Conservation (phyloP, 2,113 vertebrate species). For the Myxocyprinus asiaticus region DNA sequence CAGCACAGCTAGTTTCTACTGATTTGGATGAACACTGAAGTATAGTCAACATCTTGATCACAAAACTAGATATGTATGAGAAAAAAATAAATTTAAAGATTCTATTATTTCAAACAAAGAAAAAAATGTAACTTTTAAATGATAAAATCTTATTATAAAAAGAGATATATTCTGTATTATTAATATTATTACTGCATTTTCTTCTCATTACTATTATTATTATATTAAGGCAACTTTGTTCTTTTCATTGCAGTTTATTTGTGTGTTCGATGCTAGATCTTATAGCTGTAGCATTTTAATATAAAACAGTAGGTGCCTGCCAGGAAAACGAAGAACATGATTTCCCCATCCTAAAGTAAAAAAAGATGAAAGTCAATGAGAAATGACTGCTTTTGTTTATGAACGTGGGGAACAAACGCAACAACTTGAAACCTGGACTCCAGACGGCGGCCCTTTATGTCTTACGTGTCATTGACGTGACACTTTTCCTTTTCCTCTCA, state of each 20-base stretch:
- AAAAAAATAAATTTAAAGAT: constrained; percentile 87
- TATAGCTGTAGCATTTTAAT: constrained; percentile 99
- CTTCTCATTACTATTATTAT: constrained; percentile 82
- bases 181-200: constrained; percentile 72
- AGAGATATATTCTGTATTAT: constrained; percentile 95
- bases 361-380: constrained; percentile 35
- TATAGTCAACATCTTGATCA: constrained; percentile 99
- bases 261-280: constrained; percentile 99
- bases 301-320: constrained; percentile 99
- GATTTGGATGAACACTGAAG: constrained; percentile 98
- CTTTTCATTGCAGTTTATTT: constrained; percentile 98
- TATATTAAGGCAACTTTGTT: constrained; percentile 99
- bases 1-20: constrained; percentile 99
- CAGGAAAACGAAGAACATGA: constrained; percentile 80
- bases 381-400: constrained; percentile 62
- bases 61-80: constrained; percentile 78
- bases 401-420: constrained; percentile 46
- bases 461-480: constrained; percentile 87
- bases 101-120: constrained; percentile 95
- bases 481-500: constrained; percentile 94
- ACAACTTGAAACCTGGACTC: constrained; percentile 70
- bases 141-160: constrained; percentile 89
- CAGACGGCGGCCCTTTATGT: constrained; percentile 82
- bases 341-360: constrained; percentile 92
- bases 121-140: constrained; percentile 86